phyloP scores from a whole-genome alignment of 53 echinoderm and acorn worm genomes.

The Crossaster papposus region DNA sequence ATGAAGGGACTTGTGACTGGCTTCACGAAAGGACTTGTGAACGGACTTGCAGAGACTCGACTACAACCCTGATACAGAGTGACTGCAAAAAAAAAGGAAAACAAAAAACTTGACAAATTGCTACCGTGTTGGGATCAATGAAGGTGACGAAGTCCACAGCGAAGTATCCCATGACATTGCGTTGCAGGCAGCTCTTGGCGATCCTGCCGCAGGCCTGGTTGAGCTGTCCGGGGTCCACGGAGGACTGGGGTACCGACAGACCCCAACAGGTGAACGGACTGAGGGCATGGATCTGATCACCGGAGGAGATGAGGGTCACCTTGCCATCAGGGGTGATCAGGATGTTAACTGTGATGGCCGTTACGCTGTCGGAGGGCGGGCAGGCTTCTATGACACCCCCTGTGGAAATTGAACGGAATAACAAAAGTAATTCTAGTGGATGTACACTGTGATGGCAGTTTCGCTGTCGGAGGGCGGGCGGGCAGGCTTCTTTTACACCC shows the following conservation, averaged over 20 bases:
- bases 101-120: neutral
- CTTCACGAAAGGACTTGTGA: too few relatives aligned
- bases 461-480: neutral
- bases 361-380: slow-evolving; percentile 92
- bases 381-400: slow-evolving; percentile 97
- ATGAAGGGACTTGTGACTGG: too few relatives aligned
- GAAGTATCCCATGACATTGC: slow-evolving; percentile 88
- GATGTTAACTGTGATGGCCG: slow-evolving; percentile 88
- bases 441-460: neutral
- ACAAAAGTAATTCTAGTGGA: neutral
- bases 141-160: slow-evolving; percentile 98
- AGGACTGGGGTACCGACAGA: slow-evolving; percentile 91
- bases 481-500: too few relatives aligned
- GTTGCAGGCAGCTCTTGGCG: slow-evolving; percentile 80
- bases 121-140: slow-evolving; percentile 85
- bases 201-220: slow-evolving; percentile 80
- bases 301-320: slow-evolving; percentile 76
- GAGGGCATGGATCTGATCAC: slow-evolving; percentile 94
- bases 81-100: neutral
- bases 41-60: too few relatives aligned
- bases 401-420: slow-evolving; percentile 15
- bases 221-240: slow-evolving; percentile 80
- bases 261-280: slow-evolving; percentile 94
- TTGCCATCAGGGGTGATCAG: slow-evolving; percentile 79
- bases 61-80: too few relatives aligned